phyloP scores from a whole-genome alignment of 2,888 invertebrate species.

The Synanthedon myopaeformis region DNA sequence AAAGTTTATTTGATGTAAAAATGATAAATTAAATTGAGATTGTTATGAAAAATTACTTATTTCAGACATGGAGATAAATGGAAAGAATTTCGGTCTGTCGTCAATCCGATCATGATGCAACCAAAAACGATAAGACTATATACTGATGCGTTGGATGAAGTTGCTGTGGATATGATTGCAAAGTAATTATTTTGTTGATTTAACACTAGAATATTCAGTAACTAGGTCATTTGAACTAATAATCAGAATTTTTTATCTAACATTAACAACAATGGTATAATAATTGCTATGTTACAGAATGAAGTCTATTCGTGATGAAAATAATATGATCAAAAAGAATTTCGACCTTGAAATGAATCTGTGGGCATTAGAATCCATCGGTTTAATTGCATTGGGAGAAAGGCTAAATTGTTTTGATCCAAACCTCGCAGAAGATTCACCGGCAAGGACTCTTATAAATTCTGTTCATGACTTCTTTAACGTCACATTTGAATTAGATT shows the following conservation, averaged over 20 bases:
- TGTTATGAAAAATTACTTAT: neutral
- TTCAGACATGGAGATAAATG: conserved; percentile 78
- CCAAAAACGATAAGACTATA: conserved; percentile 75
- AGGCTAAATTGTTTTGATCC: conserved; percentile 14
- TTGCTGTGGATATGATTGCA: conserved; percentile 70
- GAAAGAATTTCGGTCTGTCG: conserved; percentile 76
- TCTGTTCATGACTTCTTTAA: conserved; percentile 2
- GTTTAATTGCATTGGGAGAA: conserved; percentile 12
- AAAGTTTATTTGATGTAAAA: too few relatives aligned
- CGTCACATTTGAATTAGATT: conserved; percentile 3
- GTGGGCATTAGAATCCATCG: conserved; percentile 17
- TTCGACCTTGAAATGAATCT: conserved; percentile 13
- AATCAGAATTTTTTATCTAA: neutral
- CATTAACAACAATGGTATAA: neutral
- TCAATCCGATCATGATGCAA: conserved; percentile 77
- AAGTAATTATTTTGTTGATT: conserved; percentile 31
- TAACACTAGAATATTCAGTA: neutral
- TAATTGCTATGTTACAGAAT: conserved; percentile 8
- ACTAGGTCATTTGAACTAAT: neutral
- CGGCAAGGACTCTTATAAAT: conserved; percentile 6
- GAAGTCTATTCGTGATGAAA: conserved; percentile 9
- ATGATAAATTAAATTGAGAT: neutral
- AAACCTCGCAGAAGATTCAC: conserved; percentile 10
- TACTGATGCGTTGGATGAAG: conserved; percentile 69
- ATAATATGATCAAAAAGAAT: conserved; percentile 9